These are phyloP conservation scores for Gambusia holbrooki DNA, from an alignment of 2,113 vertebrate genomes.

Conservation along the genomic window DNA sequence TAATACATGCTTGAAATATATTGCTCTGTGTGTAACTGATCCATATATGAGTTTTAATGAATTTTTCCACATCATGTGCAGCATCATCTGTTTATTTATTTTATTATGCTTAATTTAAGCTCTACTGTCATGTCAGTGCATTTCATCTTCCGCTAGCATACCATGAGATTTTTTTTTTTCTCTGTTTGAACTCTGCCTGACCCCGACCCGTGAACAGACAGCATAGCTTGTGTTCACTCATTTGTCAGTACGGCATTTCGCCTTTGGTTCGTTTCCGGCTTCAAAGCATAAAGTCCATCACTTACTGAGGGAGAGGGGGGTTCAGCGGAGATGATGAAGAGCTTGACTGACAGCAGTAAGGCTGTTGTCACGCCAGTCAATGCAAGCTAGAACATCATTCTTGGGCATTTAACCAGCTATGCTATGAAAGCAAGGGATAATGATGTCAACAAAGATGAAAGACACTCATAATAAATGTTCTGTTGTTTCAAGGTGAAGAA, in stretches of 20 bases:
- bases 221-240: slow-evolving; percentile 47
- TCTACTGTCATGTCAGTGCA: slow-evolving; percentile 29
- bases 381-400: slow-evolving; percentile 55
- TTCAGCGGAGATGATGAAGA: slow-evolving; percentile 49
- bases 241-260: slow-evolving; percentile 57
- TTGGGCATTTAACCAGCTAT: slow-evolving; percentile 53
- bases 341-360: slow-evolving; percentile 60
- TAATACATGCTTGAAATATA: neutral
- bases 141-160: slow-evolving; percentile 49
- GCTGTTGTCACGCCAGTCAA: slow-evolving; percentile 57
- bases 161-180: slow-evolving; percentile 23
- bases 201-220: slow-evolving; percentile 34
- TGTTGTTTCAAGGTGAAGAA: neutral
- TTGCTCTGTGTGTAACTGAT: neutral
- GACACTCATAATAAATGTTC: slow-evolving; percentile 27
- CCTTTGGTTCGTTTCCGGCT: slow-evolving; percentile 42
- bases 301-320: slow-evolving; percentile 36
- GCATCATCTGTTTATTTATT: slow-evolving; percentile 28
- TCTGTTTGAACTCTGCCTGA: slow-evolving; percentile 54
- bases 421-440: slow-evolving; percentile 29
- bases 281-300: slow-evolving; percentile 34
- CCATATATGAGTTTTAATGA: neutral
- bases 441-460: slow-evolving; percentile 29
- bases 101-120: slow-evolving; percentile 14
- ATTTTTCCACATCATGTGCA: slow-evolving; percentile 37